Base-by-base conservation (phyloP, 2,113 vertebrate genomes). In the Sula dactylatra region DNA sequence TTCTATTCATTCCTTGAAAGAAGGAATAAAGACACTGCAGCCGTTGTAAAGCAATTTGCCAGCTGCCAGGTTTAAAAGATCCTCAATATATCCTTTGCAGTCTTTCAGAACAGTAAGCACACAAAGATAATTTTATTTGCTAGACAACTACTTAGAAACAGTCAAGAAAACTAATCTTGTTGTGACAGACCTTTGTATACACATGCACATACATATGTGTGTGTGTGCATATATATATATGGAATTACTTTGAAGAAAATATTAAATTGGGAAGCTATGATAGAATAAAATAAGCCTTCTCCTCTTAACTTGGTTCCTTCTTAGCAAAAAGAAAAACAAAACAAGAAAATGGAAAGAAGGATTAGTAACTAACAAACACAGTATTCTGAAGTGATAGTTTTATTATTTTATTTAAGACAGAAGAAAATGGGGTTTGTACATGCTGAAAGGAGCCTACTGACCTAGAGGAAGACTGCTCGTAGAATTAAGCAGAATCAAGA, bases 71-170 rank as follows among this genome's bases (percentile, higher is more conserved):
- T 91, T 92, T 93, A 87, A 79, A 94, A 95, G 78, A 76, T 69
- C 44, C 61, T 79, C 56, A 91, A 76, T 67, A 82, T 72, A 82
- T 67, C 73, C 85, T 82, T 44, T 79, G 73, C 84, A 71, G 59
- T 81, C 90, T 93, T 90, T 94, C 85, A 96, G 74, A 93, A 91
- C 26, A 82, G 56, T 79, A 96, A 95, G 47, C 56, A 90, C 20
- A 93, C 79, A n/a, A 93, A 71, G 61, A 85, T 93, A 67, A 87
- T 93, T 73, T 87, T 93, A 93, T 94, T 93, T 95, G 44, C 56
- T 76, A 88, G 78, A 88, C 70, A 92, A 82, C 82, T 95, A 91
- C 92, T 82, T 82, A 84, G 55, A 74, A 95, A 86, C 50, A 90
- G 78, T 79, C 50, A 82, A 62, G 85, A 93, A 82, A 94, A 72